Evolutionary conservation across 2,113 vertebrate species (phyloP), one percentile per base, ranked within the genome.

Genomic region (Corythornis cristatus): DNA sequence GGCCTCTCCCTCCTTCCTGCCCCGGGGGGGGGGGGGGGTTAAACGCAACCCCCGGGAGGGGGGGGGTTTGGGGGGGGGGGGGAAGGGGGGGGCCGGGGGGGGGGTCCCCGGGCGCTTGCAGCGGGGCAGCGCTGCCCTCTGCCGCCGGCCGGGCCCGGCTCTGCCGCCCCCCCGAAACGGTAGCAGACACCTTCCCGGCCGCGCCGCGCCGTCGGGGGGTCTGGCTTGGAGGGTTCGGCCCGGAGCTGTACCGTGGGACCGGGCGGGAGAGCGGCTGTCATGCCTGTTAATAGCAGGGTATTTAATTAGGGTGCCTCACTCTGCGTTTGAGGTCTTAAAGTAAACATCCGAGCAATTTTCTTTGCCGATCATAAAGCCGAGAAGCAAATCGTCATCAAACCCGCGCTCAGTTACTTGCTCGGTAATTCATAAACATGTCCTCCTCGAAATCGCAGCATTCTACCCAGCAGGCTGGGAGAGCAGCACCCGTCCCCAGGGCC

Each of bases 261-360:
- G 25, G 15, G 16, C 3, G 16, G 33, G 22, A 35, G 28, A 57
- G 88, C 78, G 9, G 51, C 0, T 5, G 5, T 4, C 7, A 8
- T 8, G 29, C 37, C 28, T 0, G 7, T 9, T 42, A 3, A 14
- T 5, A 13, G 26, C 60, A 2, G 43, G 25, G 45, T 6, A 0
- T 64, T 54, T 28, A 15, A 28, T 33, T 16, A 6, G 61, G 48
- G n/a, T 18, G 1, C 29, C 0, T 0, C n/a, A 2, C 33, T 22
- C 31, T 3, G 40, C 14, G 2, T 9, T 28, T 58, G 19, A 1
- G 33, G 25, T 37, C 26, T 75, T 17, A 5, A 16, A 82, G 86
- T 7, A 16, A 46, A 21, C 29, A 37, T 8, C 66, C 9, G 5
- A 46, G 35, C 19, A 0, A 2, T 45, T 77, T 21, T 20, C 43